A percentile compares a stretch with the other conserved stretches of the same genome.
phyloP scores from a whole-genome alignment of 2,113 vertebrate genomes.

The Nothocercus nigrocapillus region DNA sequence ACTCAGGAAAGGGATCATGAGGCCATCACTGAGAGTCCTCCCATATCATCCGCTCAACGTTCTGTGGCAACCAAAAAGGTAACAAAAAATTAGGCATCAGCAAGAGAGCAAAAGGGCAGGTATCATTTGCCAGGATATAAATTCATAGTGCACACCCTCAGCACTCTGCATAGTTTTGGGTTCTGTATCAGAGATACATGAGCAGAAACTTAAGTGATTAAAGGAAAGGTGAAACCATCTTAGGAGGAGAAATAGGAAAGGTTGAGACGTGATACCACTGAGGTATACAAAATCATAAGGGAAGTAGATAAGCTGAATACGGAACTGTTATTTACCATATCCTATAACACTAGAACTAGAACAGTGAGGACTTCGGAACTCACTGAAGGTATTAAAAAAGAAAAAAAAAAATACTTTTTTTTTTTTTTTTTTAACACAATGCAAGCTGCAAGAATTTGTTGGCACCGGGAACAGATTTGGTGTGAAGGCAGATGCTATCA shows the following conservation, averaged over 20 bases:
- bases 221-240: too few relatives aligned
- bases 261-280: neutral
- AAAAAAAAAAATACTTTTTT: neutral
- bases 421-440: neutral
- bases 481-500: neutral
- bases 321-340: neutral
- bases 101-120: neutral
- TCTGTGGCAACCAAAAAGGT: neutral
- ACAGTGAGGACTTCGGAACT: neutral
- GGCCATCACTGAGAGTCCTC: neutral
- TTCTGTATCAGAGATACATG: neutral
- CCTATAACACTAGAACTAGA: neutral
- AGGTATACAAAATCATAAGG: neutral
- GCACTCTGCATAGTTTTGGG: neutral
- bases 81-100: accelerated
- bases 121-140: neutral
- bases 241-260: too few relatives aligned
- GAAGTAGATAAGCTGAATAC: neutral
- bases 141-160: neutral
- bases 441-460: neutral
- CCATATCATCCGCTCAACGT: neutral
- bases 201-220: too few relatives aligned
- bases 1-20: neutral
- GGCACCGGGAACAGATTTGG: neutral
- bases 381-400: neutral